Evolutionary conservation across 2,113 vertebrate genomes (phyloP), one percentile per base, ranked within the genome.

Genomic region (Salvator merianae): DNA sequence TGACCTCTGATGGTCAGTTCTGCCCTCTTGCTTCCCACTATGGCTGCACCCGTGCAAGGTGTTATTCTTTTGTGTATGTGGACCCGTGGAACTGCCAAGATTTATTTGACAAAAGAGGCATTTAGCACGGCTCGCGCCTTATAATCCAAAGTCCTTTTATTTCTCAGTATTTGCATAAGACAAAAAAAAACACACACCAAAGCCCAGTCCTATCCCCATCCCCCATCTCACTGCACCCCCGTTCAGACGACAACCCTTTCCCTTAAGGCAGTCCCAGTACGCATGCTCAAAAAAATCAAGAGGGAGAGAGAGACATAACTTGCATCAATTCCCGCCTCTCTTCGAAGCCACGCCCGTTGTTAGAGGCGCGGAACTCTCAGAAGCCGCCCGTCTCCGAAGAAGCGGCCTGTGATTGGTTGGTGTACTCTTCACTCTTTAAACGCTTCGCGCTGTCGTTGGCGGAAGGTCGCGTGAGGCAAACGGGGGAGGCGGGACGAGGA

Each of bases 301-400:
- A 28, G 28, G 10, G 14, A 13, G 20, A 14, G 13, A 20, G 16
- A 36, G 9, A 68, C 74, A 71, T 77, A 77, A 47, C 79, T 70
- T 69, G 34, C 66, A 36, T 24, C 9, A 47, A 36, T 70, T 86
- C 84, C 78, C 63, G 63, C 79, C 72, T 62, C 79, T 77, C 73
- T 26, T 26, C 7, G 38, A 75, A 10, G 13, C 73, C 63, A 68
- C 85, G 53, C 79, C 85, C 32, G 2, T 20, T 20, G 28, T 3
- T 1, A 4, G 7, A 3, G 9, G 18, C 5, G 0, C 1, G 1
- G 0, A 18, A 18, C 32, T 50, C 84, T 1, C 13, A 3, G 69
- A 10, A 1, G 55, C 1, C 1, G 0, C 79, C 30, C 50, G 20
- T 8, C 13, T 65, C 18, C 43, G 2, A 32, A 16, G 6, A 0